Base-by-base conservation (phyloP, 2,113 vertebrate genomes). In the Lasiurus cinereus region DNA sequence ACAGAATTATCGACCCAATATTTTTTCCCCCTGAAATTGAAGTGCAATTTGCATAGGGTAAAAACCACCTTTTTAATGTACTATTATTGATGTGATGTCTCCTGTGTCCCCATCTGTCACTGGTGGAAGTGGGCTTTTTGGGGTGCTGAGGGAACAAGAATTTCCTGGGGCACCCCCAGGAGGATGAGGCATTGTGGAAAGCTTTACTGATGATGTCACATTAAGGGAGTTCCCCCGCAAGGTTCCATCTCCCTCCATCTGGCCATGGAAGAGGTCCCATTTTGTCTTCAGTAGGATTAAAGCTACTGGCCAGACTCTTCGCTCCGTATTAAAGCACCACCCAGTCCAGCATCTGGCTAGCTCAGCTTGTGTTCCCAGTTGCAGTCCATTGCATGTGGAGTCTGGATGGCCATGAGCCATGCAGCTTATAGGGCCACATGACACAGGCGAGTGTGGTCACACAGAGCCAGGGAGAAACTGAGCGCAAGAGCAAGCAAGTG, bases 51-150 rank as follows among this genome's bases (percentile, higher is more conserved):
- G 1, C 74, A 39, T 12, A 56, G 13, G 67, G 16, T 73, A 91
- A 93, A 96, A 70, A 21, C 72, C 70, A 85, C 21, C 33, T 83
- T 89, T 84, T 80, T 48, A 92, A 69, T 88, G 14, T 48, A 67
- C 31, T n/a, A 31, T 67, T 67, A n/a, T n/a, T 31, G 14, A 1
- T n/a, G 14, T 15, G 64, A 15, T 67, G 64, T n/a, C 29, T 31
- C n/a, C 31, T 3, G 6, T 67, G 64, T n/a, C 64, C 64, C 64
- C 64, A 66, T 31, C 6, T n/a, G 64, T 67, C 64, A n/a, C 64
- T n/a, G 64, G 31, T n/a, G 14, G 31, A 67, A 67, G 31, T 67
- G 31, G 64, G 31, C 31, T 67, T 67, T 31, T 67, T 16, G 15
- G 31, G 31, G 13, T 67, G 6, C 14, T 31, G 29, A 15, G 29